A percentile compares a stretch with the other conserved stretches of the same genome.
phyloP scores from a whole-genome alignment of 2,888 invertebrate genomes.

The Nomada fucata region DNA sequence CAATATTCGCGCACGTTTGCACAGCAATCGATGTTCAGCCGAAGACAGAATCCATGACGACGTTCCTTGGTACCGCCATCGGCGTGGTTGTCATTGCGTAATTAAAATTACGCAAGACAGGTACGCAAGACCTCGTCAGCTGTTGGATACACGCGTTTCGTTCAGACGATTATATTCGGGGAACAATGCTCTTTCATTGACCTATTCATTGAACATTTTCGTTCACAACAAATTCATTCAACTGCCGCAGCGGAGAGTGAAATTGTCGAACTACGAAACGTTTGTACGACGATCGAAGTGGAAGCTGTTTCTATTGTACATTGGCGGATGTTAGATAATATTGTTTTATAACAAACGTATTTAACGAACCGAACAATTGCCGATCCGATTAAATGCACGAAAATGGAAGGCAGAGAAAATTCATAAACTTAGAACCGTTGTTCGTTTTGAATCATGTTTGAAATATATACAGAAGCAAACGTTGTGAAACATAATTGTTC shows the following conservation, averaged over 20 bases:
- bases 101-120: slow-evolving; percentile 60
- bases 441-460: too few relatives aligned
- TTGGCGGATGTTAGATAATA: too few relatives aligned
- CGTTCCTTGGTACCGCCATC: slow-evolving; percentile 53
- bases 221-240: slow-evolving; percentile 23
- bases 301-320: too few relatives aligned
- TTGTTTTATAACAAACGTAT: too few relatives aligned
- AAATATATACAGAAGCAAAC: too few relatives aligned
- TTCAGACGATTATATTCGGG: slow-evolving; percentile 33
- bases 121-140: slow-evolving; percentile 60
- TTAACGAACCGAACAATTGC: too few relatives aligned
- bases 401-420: too few relatives aligned
- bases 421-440: too few relatives aligned
- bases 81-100: slow-evolving; percentile 59
- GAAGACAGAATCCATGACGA: slow-evolving; percentile 64
- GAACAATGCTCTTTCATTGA: slow-evolving; percentile 58
- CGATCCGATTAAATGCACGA: too few relatives aligned
- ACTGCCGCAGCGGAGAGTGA: background rate
- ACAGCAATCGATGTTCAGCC: slow-evolving; percentile 70
- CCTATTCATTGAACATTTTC: background rate
- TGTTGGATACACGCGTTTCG: slow-evolving; percentile 55
- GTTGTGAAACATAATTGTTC: too few relatives aligned
- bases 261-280: too few relatives aligned
- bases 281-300: too few relatives aligned
- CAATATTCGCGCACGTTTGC: slow-evolving; percentile 44